Conservation (phyloP, 2,113 vertebrate genomes). For the Eubucco bourcierii region DNA sequence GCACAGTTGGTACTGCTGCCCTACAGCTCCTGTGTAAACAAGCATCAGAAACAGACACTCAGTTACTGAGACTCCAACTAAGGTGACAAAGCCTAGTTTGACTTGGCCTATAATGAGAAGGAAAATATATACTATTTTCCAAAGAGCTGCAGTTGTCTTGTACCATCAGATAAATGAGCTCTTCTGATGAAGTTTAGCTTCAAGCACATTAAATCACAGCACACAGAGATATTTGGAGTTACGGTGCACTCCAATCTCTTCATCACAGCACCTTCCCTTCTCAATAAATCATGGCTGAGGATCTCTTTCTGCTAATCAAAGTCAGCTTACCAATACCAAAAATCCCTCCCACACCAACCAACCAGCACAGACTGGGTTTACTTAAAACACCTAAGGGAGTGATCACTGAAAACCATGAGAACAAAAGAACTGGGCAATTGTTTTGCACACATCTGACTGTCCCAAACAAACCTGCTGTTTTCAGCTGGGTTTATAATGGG, state of each 20-base stretch:
- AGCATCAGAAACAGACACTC: not conserved
- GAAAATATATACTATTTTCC: not conserved
- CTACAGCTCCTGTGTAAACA: not conserved
- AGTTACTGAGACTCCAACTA: not conserved
- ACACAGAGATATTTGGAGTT: not conserved
- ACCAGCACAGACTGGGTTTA: rapidly evolving
- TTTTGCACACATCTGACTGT: not conserved
- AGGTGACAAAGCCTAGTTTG: not conserved
- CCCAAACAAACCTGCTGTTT: not conserved
- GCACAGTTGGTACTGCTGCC: not conserved
- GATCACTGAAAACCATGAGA: not conserved
- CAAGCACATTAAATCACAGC: not conserved
- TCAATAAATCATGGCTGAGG: not conserved
- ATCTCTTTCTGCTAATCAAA: not conserved
- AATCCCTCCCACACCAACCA: not conserved
- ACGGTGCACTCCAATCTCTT: not conserved
- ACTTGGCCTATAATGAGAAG: not conserved
- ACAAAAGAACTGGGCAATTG: not conserved
- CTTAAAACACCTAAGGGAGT: not conserved
- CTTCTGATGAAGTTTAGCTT: not conserved
- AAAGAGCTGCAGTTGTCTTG: not conserved
- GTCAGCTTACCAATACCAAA: not conserved
- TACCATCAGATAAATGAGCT: not conserved
- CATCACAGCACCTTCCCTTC: not conserved
- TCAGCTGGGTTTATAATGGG: not conserved